Conservation (phyloP, 1,140 invertebrate species). For the Listronotus oregonensis region DNA sequence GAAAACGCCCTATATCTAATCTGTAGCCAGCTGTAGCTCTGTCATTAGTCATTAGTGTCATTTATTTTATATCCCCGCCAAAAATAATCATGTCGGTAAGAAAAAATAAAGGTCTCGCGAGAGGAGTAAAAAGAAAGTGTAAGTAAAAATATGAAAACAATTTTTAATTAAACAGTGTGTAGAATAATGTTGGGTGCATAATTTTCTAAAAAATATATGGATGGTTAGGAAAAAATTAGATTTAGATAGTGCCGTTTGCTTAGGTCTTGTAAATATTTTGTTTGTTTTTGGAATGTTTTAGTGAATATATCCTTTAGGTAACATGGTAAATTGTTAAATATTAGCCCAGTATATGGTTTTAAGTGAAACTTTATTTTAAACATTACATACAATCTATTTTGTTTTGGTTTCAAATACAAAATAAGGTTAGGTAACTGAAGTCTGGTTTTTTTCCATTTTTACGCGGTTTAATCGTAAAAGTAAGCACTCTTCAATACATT, state of each 20-base stretch:
- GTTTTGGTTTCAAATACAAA: too few species aligned
- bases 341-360: background rate
- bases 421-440: too few species aligned
- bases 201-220: background rate
- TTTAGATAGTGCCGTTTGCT: background rate
- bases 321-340: background rate
- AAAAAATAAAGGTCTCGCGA: constrained; percentile 98
- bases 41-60: constrained; percentile 16
- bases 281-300: constrained; percentile 8
- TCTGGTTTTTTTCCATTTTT: too few species aligned
- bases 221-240: constrained; percentile 18
- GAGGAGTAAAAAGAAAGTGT: constrained; percentile 99
- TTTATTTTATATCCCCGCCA: constrained; percentile 16
- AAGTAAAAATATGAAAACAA: constrained; percentile 63
- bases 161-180: background rate
- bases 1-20: too few species aligned
- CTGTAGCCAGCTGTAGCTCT: too few species aligned
- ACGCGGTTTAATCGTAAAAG: too few species aligned
- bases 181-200: background rate
- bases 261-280: too few species aligned
- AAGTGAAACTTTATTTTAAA: background rate
- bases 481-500: too few species aligned
- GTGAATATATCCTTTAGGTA: background rate
- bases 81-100: constrained; percentile 89
- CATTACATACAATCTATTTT: too few species aligned